Evolutionary conservation across 2,113 vertebrate genomes (phyloP).

Genomic region (mouse (Mus musculus)): GRCm39 chr8:13071501-13072000

Average conservation of each 20-base stretch:
- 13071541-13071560: background rate
- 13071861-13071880: no score
- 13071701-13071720: background rate
- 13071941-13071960: no score
- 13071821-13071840: background rate
- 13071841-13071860: background rate
- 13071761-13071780: background rate
- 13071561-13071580: no score
- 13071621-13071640: background rate
- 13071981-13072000: no score
- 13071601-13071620: background rate
- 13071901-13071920: no score
- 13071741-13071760: background rate
- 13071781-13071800: background rate
- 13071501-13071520: background rate
- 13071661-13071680: no score
- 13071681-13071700: background rate
- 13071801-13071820: background rate
- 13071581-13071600: background rate
- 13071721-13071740: background rate
- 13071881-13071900: no score
- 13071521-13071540: background rate
- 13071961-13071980: no score
- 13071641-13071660: background rate
- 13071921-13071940: no score